Evolutionary conservation across 1,140 invertebrate species (phyloP).

Genomic region (Aphelenchoides fujianensis): DNA sequence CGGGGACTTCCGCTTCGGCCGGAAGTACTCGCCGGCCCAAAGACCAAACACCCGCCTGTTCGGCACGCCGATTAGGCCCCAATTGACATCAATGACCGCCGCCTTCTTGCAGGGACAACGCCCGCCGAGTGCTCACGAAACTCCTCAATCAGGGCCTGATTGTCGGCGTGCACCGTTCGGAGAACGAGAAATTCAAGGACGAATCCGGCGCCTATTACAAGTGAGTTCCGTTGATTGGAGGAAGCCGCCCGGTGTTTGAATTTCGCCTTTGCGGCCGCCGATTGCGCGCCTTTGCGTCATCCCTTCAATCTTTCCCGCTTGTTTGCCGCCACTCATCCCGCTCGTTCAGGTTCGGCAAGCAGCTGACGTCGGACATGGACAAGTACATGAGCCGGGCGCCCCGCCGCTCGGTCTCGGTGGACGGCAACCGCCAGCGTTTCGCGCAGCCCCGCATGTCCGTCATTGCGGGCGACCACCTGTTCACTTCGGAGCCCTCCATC

Average conservation of each 20-base stretch:
- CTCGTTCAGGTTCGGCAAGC: conserved; percentile 4
- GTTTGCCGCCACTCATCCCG: not conserved
- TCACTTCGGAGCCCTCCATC: not conserved
- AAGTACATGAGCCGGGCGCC: conserved; percentile 2
- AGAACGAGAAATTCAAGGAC: not conserved
- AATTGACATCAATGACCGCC: not conserved
- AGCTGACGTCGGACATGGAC: not conserved
- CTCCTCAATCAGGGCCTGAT: not conserved
- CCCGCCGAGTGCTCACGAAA: not conserved
- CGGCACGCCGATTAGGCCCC: too few species aligned
- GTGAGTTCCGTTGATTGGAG: not conserved
- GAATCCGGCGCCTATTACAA: not conserved
- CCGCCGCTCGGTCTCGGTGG: not conserved
- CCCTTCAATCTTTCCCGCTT: not conserved
- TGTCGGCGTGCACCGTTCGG: not conserved
- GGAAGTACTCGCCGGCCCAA: too few species aligned
- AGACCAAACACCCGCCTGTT: not conserved
- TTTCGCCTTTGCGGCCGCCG: too few species aligned
- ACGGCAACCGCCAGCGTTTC: not conserved
- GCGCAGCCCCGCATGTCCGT: conserved; percentile 9
- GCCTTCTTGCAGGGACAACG: not conserved
- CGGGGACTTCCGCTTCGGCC: not conserved
- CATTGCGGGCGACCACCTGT: not conserved
- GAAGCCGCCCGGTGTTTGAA: too few species aligned
- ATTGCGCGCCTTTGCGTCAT: not conserved